phyloP scores from a whole-genome alignment of 2,888 invertebrate genomes.

The Antitype chi region DNA sequence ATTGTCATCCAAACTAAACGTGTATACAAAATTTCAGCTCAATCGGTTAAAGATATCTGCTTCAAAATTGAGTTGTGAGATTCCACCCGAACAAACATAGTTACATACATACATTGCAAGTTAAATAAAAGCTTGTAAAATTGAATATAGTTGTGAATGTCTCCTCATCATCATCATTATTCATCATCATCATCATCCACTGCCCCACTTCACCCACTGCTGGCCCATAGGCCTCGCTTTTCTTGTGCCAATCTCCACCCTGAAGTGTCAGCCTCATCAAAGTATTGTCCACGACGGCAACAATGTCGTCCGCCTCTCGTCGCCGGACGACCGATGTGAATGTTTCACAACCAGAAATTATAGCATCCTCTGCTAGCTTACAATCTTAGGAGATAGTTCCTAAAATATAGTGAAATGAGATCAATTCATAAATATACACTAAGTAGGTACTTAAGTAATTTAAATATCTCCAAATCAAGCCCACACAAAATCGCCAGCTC shows the following conservation, averaged over 20 bases:
- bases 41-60: too few species aligned
- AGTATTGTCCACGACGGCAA: too few species aligned
- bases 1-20: too few species aligned
- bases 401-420: background rate
- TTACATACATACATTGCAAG: too few species aligned
- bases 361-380: background rate
- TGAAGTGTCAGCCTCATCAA: too few species aligned
- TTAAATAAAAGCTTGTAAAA: too few species aligned
- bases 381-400: background rate
- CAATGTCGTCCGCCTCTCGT: too few species aligned
- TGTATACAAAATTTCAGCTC: too few species aligned
- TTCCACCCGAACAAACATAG: too few species aligned
- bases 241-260: background rate
- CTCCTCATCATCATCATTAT: background rate
- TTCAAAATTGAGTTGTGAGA: too few species aligned
- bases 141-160: background rate
- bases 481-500: background rate
- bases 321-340: too few species aligned
- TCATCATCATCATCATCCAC: background rate
- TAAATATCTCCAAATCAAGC: background rate
- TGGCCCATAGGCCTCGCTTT: background rate
- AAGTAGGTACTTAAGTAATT: background rate
- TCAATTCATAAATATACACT: background rate
- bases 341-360: background rate
- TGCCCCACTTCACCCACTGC: background rate